phyloP scores from a whole-genome alignment of 2,797 vertebrate species.

The Vireo griseus region DNA sequence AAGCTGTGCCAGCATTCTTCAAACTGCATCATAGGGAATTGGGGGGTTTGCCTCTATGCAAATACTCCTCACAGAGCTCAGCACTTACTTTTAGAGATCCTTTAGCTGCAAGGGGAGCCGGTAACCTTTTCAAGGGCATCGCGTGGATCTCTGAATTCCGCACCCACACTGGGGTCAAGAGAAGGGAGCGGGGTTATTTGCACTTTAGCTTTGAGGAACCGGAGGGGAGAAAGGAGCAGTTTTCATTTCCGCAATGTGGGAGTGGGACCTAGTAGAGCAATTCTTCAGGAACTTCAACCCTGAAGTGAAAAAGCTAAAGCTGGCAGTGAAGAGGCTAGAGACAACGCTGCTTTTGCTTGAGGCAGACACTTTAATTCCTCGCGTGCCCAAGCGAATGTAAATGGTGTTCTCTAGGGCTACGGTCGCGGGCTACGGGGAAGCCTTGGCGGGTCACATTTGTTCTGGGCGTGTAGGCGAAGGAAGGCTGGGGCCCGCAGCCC shows the following conservation, averaged over 20 bases:
- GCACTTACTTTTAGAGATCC: neutral
- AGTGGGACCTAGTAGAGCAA: neutral
- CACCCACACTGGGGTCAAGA: neutral
- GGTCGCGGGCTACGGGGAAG: neutral
- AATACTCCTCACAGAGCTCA: neutral
- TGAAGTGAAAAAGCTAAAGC: neutral
- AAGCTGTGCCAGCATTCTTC: neutral
- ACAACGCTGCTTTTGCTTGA: neutral
- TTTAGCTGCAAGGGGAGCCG: neutral
- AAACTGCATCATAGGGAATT: fast-evolving
- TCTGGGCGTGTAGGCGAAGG: fast-evolving
- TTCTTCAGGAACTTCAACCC: neutral
- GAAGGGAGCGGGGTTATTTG: neutral
- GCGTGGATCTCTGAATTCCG: neutral
- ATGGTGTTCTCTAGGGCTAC: fast-evolving
- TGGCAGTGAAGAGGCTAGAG: neutral
- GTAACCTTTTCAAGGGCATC: neutral
- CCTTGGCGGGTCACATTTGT: fast-evolving
- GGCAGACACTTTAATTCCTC: neutral
- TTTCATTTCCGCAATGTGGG: fast-evolving
- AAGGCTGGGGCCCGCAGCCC: neutral
- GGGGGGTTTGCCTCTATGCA: neutral
- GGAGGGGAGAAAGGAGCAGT: neutral
- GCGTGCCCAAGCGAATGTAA: neutral
- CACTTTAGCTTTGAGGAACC: neutral